Evolutionary conservation across 2,113 vertebrate species (phyloP), one percentile per base, ranked within the genome.

Genomic region (Microtus richardsoni): DNA sequence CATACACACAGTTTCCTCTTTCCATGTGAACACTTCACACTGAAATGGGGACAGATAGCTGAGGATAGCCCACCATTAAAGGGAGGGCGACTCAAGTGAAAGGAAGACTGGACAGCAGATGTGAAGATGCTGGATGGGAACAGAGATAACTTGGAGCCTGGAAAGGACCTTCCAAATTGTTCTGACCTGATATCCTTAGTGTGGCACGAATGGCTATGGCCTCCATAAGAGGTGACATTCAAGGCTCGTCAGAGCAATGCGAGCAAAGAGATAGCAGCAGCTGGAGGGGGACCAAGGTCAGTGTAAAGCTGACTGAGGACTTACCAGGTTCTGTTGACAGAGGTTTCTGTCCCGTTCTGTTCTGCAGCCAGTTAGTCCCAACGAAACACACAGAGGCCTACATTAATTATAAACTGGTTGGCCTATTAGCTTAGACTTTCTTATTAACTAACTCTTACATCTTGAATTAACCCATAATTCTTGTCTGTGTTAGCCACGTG

Each of bases 181-280:
- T 1, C 0, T 7, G 12, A 60, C 26, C 21, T 39, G 0, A 0
- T 4, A 0, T 16, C 79, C 47, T 39, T 36, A 2, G 49, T 8
- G 22, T 4, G 5, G 60, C 5, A 0, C 28, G 78, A 49, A 36
- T 49, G 30, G 44, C 8, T 0, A 0, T 4, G 4, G 17, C 30
- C 3, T 8, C 30, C 0, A 2, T 47, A 79, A 33, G 17, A 49
- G 8, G 33, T 12, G 49, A 24, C 14, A 0, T 47, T 13, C 5
- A 8, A 6, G 58, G 16, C 24, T 74, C 1, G 41, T 24, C 47
- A 44, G 52, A 60, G 52, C 9, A 60, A 44, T 22, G 9, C 22
- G 3, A 60, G 28, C 68, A 89, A 33, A 88, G 49, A 58, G 86
- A 41, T 68, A 73, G 3, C 68, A 58, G 68, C 13, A 58, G 36